Evolutionary conservation across 2,888 invertebrate species (phyloP), one percentile per base, ranked within the genome.

Genomic region (Leistus spinibarbis): DNA sequence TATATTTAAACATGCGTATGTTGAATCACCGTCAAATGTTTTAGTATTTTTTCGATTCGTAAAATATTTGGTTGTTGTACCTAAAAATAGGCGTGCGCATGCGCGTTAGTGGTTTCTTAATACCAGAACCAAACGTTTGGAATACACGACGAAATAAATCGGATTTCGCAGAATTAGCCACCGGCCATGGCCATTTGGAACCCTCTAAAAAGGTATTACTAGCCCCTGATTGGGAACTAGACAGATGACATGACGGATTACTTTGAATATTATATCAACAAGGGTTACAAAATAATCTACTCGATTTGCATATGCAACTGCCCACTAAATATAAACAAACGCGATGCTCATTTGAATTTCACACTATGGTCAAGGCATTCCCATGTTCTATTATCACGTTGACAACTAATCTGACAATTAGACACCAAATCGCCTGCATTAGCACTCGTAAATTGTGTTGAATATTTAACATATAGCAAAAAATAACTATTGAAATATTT

Each of bases 141-240:
- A 22, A 23, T 7, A 27, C 64, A 23, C 17, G n/a, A 20, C 2
- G 7, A 17, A 20, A 20, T 60, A 60, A 64, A 64, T 64, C 64
- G 24, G 64, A 20, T 64, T 64, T 22, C 20, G 13, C 3, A 1
- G 64, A 7, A 64, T 64, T 64, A 64, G n/a, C 3, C 40, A 40
- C 40, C 40, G 10, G 40, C 40, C 24, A 24, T 63, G 13, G 22
- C n/a, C 64, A 23, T 64, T 64, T 20, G n/a, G 64, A 23, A n/a
- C 64, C 64, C 60, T 60, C 23, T 64, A 64, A 64, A 63, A 64
- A 64, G 64, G 64, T 64, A 64, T 64, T 64, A 64, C 64, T 22
- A n/a, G 23, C 64, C 64, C 23, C 27, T 64, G 64, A 64, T 64
- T 64, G 64, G 64, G 27, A 64, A 64, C 23, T 16, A 23, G 64